Conservation (phyloP, 2,888 invertebrate genomes). For the Zelleria hepariella region DNA sequence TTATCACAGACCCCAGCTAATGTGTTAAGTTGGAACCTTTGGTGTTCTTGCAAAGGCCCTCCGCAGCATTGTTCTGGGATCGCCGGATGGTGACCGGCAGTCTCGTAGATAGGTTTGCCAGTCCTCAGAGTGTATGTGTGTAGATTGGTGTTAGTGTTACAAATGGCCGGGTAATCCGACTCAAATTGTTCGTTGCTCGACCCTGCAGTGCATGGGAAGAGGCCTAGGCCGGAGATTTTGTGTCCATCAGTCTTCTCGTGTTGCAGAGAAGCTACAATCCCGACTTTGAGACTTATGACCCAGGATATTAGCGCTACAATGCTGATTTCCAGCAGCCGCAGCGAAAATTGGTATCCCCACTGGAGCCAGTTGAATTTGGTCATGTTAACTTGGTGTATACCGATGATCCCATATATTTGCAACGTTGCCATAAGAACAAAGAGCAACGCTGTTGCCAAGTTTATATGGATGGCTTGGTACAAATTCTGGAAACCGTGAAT, state of each 20-base stretch:
- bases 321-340: slow-evolving; percentile 88
- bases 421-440: slow-evolving; percentile 87
- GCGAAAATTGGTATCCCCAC: slow-evolving; percentile 92
- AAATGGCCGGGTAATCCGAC: slow-evolving; percentile 87
- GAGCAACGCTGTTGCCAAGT: slow-evolving; percentile 87
- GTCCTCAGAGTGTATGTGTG: slow-evolving; percentile 86
- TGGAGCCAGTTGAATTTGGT: slow-evolving; percentile 88
- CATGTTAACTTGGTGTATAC: slow-evolving; percentile 68
- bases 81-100: slow-evolving; percentile 52
- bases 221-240: slow-evolving; percentile 81
- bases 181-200: slow-evolving; percentile 89
- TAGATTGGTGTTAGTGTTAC: slow-evolving; percentile 87
- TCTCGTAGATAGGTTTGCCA: slow-evolving; percentile 83
- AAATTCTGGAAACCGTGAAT: slow-evolving; percentile 85
- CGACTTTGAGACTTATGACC: slow-evolving; percentile 83
- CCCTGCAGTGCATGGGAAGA: slow-evolving; percentile 86
- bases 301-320: slow-evolving; percentile 89
- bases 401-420: slow-evolving; percentile 82
- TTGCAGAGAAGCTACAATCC: slow-evolving; percentile 70
- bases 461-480: slow-evolving; percentile 90
- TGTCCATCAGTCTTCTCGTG: slow-evolving; percentile 79
- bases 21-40: slow-evolving; percentile 66
- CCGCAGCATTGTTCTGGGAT: slow-evolving; percentile 56
- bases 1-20: slow-evolving; percentile 71
- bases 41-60: slow-evolving; percentile 57